phyloP scores from a whole-genome alignment of 1,140 invertebrate species.

The Lucilia cuprina region DNA sequence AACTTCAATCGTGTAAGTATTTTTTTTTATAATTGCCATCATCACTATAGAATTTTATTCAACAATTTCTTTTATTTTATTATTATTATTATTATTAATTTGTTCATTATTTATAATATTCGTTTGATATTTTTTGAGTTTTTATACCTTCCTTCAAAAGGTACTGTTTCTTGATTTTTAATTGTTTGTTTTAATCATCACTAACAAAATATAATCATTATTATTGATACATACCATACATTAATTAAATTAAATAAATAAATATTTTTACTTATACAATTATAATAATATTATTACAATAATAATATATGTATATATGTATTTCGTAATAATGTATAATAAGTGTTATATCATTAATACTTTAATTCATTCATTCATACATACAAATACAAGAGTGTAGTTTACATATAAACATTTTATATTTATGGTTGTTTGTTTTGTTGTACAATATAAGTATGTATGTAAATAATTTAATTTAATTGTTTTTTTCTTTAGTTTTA shows the following conservation, averaged over 20 bases:
- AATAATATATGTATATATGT: neutral
- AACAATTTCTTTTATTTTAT: conserved; percentile 27
- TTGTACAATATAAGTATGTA: neutral
- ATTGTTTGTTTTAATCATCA: conserved; percentile 27
- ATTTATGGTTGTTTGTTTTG: neutral
- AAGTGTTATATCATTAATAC: too few species aligned
- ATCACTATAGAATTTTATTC: conserved; percentile 34
- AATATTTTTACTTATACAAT: neutral
- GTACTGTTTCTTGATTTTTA: conserved; percentile 6
- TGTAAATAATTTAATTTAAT: neutral
- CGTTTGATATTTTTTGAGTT: conserved; percentile 34
- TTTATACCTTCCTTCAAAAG: conserved; percentile 28
- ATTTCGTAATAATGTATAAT: too few species aligned
- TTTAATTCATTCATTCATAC: neutral
- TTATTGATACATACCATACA: conserved; percentile 25
- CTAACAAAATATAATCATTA: conserved; percentile 32
- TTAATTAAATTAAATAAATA: conserved; percentile 28
- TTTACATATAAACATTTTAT: neutral
- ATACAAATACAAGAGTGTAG: neutral
- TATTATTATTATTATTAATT: neutral
- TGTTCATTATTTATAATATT: conserved; percentile 26
- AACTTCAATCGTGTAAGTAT: neutral
- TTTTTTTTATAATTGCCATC: conserved; percentile 23
- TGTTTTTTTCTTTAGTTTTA: neutral
- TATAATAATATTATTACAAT: neutral